phyloP scores from a whole-genome alignment of 1,140 invertebrate genomes.

The Cepaea nemoralis region DNA sequence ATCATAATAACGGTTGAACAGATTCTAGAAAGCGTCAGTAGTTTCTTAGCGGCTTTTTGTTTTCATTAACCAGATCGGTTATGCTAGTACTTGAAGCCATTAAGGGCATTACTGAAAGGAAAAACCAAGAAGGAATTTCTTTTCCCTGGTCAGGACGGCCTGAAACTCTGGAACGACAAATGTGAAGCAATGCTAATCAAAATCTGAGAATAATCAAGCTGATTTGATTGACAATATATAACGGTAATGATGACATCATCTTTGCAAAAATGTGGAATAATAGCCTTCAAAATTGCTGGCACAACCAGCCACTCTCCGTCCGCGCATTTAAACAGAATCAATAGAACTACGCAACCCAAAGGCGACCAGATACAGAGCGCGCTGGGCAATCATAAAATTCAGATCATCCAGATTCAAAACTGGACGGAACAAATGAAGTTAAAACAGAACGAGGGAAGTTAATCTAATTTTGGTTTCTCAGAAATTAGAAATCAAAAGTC shows the following conservation, averaged over 20 bases:
- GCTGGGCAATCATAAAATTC: neutral
- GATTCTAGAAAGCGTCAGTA: too few relatives aligned
- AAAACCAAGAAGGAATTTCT: too few relatives aligned
- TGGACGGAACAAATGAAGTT: neutral
- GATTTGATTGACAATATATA: neutral
- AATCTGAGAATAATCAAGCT: neutral
- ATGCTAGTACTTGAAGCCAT: too few relatives aligned
- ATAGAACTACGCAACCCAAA: neutral
- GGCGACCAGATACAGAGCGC: neutral
- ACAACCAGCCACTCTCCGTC: neutral
- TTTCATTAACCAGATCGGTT: too few relatives aligned
- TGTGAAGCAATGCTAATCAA: neutral
- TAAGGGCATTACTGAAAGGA: too few relatives aligned
- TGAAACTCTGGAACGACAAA: too few relatives aligned
- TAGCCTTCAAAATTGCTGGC: neutral
- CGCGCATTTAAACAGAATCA: too few relatives aligned
- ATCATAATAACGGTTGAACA: too few relatives aligned
- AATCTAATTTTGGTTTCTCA: neutral
- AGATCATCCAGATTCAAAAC: neutral
- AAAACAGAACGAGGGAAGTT: neutral
- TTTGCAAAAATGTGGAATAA: neutral
- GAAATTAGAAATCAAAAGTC: too few relatives aligned
- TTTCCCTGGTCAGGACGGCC: too few relatives aligned
- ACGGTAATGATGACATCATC: neutral
- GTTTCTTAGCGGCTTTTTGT: too few relatives aligned